Conservation (phyloP, 2,113 vertebrate genomes). For the Dolichallabes microphthalmus region DNA sequence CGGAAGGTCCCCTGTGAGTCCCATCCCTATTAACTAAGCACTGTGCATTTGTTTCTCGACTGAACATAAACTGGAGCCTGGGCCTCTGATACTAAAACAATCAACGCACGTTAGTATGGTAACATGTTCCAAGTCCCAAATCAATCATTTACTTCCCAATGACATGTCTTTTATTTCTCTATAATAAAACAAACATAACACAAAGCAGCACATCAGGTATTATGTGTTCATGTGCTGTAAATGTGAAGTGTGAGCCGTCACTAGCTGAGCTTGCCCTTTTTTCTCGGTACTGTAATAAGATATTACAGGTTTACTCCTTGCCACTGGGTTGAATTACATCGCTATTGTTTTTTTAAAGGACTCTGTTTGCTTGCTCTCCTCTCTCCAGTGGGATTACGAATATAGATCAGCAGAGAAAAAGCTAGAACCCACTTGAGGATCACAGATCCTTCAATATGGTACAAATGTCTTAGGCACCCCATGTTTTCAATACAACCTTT, state of each 20-base stretch:
- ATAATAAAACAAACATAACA: too few species aligned
- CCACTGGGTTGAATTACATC: background rate
- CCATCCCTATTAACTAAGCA: background rate
- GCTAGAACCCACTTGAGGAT: background rate
- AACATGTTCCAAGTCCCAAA: background rate
- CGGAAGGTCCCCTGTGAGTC: too few species aligned
- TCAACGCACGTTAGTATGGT: background rate
- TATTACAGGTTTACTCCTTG: background rate
- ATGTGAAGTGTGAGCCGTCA: too few species aligned
- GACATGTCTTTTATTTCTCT: too few species aligned
- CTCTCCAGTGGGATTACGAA: background rate
- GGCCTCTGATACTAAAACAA: background rate
- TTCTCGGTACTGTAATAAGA: too few species aligned
- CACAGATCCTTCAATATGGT: background rate
- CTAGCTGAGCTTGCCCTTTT: too few species aligned
- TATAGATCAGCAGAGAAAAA: background rate
- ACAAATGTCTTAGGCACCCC: too few species aligned
- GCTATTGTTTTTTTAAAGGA: background rate
- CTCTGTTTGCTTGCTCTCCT: background rate
- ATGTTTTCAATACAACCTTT: too few species aligned
- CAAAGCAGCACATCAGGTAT: too few species aligned
- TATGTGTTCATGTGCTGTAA: too few species aligned
- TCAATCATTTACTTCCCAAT: background rate
- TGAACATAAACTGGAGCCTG: background rate
- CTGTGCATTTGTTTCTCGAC: background rate